These are phyloP conservation scores for Drosophila ambigua DNA, from an alignment of 1,140 invertebrate species.

Conservation along the genomic window DNA sequence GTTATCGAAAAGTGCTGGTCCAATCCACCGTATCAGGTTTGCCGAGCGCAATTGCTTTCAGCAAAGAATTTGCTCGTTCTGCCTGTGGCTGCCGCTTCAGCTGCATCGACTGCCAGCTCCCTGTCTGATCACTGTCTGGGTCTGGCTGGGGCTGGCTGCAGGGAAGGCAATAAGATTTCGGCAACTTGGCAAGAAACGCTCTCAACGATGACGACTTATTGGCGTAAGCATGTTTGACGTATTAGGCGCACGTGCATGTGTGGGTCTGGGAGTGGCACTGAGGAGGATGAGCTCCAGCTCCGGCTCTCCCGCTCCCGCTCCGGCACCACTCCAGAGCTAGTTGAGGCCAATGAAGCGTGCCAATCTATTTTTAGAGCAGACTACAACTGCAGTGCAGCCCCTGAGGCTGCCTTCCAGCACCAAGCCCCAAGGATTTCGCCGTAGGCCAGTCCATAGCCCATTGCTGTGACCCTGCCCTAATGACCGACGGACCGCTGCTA, in stretches of 20 bases:
- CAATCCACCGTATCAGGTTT: conserved; percentile 35
- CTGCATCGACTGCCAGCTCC: not conserved
- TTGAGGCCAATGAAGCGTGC: conserved; percentile 58
- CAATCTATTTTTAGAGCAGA: conserved; percentile 64
- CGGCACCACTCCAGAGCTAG: conserved; percentile 9
- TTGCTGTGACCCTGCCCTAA: conserved; percentile 62
- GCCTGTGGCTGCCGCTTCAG: not conserved
- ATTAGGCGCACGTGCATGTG: conserved; percentile 65
- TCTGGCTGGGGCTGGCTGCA: conserved; percentile 36
- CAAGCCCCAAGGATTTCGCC: conserved; percentile 31
- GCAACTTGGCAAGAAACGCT: conserved; percentile 41
- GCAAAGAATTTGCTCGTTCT: conserved; percentile 8
- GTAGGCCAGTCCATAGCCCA: conserved; percentile 37
- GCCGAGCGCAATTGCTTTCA: conserved; percentile 48
- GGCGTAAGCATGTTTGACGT: conserved; percentile 78
- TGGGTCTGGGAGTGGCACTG: not conserved
- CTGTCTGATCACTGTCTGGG: conserved; percentile 19
- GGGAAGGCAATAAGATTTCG: conserved; percentile 71
- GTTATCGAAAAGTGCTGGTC: conserved; percentile 78
- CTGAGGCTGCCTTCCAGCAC: not conserved
- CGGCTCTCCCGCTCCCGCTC: not conserved
- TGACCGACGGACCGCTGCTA: conserved; percentile 61
- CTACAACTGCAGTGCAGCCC: conserved; percentile 2
- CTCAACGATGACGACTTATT: conserved; percentile 73
- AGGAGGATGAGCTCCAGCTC: not conserved